Conservation (phyloP, 2,888 invertebrate genomes). For the Torymus aiolomorphi region DNA sequence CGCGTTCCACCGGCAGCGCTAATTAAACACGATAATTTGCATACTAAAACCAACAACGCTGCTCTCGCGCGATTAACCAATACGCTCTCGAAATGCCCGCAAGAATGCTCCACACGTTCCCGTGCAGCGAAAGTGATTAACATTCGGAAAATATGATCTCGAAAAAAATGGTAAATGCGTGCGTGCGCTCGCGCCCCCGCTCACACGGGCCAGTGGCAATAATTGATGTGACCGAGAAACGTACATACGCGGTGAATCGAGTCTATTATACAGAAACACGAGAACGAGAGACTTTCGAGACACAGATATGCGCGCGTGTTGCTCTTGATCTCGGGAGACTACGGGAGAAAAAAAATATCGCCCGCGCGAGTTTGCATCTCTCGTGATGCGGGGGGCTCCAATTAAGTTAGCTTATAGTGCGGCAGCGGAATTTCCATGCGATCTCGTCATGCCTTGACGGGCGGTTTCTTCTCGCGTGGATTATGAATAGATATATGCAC, state of each 20-base stretch:
- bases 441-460: constrained; percentile 59
- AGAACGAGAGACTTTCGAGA: background rate
- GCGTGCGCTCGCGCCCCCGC: too few species aligned
- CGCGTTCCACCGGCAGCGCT: too few species aligned
- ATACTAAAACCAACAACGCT: background rate
- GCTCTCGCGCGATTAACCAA: too few species aligned
- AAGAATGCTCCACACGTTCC: too few species aligned
- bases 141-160: background rate
- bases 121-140: constrained; percentile 20
- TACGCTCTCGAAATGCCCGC: too few species aligned
- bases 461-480: constrained; percentile 54
- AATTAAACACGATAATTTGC: constrained; percentile 12
- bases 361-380: background rate
- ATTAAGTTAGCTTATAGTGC: constrained; percentile 52
- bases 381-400: constrained; percentile 26
- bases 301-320: background rate
- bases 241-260: background rate
- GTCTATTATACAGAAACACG: background rate
- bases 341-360: constrained; percentile 17
- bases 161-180: background rate
- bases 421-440: constrained; percentile 57
- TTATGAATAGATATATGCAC: constrained; percentile 6
- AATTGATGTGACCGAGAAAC: constrained; percentile 33
- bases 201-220: background rate
- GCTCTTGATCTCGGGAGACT: constrained; percentile 2